Evolutionary conservation across 2,888 invertebrate genomes (phyloP).

Genomic region (Agonopterix heracliana): DNA sequence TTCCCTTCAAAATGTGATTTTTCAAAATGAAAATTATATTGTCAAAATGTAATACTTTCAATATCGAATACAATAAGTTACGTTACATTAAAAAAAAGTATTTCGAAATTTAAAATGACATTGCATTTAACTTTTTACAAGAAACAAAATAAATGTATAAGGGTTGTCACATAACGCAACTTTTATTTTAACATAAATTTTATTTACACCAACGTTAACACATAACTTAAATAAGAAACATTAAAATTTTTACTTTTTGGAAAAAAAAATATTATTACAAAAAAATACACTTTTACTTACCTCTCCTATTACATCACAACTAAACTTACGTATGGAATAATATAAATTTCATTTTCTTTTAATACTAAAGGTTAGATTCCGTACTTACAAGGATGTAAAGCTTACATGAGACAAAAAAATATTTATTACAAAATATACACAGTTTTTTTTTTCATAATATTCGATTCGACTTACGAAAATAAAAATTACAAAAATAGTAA

Average conservation of each 20-base stretch:
- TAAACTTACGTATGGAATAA: slow-evolving; percentile 27
- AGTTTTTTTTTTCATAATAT: slow-evolving; percentile 4
- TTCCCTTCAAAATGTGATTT: no score
- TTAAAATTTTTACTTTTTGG: slow-evolving; percentile 13
- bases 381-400: slow-evolving; percentile 37
- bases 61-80: slow-evolving; percentile 3
- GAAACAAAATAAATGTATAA: slow-evolving; percentile 28
- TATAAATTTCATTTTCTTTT: slow-evolving; percentile 16
- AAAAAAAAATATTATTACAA: slow-evolving; percentile 13
- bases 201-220: slow-evolving; percentile 19
- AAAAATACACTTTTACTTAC: slow-evolving; percentile 18
- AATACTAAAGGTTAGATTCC: slow-evolving; percentile 32
- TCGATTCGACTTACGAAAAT: no score
- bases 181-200: slow-evolving; percentile 8
- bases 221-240: slow-evolving; percentile 12
- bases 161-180: slow-evolving; percentile 5
- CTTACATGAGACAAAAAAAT: slow-evolving; percentile 24
- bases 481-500: no score
- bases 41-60: slow-evolving; percentile 9
- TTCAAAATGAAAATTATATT: no score
- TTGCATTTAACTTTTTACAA: slow-evolving; percentile 1
- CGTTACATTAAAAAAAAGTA: not conserved
- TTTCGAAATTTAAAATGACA: not conserved
- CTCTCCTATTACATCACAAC: slow-evolving; percentile 20
- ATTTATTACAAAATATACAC: slow-evolving; percentile 61